Evolutionary conservation across 1,140 invertebrate species (phyloP).

Genomic region (Chymomyza costata): DNA sequence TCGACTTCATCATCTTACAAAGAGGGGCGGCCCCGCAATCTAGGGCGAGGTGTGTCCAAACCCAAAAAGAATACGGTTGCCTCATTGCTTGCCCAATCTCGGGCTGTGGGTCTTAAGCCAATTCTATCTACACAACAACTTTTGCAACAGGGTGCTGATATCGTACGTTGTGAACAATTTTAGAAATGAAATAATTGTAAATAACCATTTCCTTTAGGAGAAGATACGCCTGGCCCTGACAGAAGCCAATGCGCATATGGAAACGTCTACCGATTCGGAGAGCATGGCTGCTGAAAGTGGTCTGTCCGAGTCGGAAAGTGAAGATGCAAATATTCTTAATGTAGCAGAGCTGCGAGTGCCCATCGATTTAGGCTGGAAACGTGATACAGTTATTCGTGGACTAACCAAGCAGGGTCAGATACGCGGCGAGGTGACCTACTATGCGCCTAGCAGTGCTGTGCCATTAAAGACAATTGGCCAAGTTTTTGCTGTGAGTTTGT

Average conservation of each 20-base stretch:
- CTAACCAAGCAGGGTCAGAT: constrained; percentile 87
- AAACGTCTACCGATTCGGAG: constrained; percentile 77
- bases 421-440: constrained; percentile 91
- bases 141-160: constrained; percentile 74
- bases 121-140: constrained; percentile 78
- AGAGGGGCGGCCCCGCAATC: constrained; percentile 86
- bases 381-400: constrained; percentile 91
- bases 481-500: constrained; percentile 77
- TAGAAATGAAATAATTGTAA: neutral
- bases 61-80: constrained; percentile 95
- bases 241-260: constrained; percentile 75
- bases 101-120: constrained; percentile 82
- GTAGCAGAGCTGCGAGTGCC: constrained; percentile 83
- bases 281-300: constrained; percentile 77
- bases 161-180: constrained; percentile 54
- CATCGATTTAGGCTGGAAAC: constrained; percentile 89
- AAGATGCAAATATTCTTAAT: constrained; percentile 77
- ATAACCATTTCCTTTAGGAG: constrained; percentile 57
- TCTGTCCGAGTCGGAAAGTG: constrained; percentile 67
- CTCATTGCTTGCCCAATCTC: constrained; percentile 87
- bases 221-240: constrained; percentile 77
- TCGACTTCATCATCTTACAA: constrained; percentile 75
- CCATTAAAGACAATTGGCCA: constrained; percentile 76
- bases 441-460: constrained; percentile 82
- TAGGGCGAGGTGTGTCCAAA: constrained; percentile 89